Base-by-base conservation (phyloP, 1,140 invertebrate genomes). In the Musca vetustissima region DNA sequence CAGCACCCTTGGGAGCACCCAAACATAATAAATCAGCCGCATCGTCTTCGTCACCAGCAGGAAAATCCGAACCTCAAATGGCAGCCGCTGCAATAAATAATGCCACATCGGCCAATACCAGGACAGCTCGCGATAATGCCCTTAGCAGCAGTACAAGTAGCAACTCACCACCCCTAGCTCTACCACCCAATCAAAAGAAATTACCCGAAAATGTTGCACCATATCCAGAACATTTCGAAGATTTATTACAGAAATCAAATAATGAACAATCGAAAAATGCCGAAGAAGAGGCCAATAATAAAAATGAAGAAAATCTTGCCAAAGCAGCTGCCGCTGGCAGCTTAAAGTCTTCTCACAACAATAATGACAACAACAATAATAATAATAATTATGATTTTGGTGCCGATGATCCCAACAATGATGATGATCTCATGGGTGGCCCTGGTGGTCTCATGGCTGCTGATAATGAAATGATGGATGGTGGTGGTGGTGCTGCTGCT, bases 371-470 rank as follows among this genome's bases (percentile, higher is more conserved):
- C 55, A 76, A 77, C 13, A 75, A 28, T 17, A 68, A 78, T 47
- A 82, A 82, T 61, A 80, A 80, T 75, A 77, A 80, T 3, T 82
- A 82, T 69, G 73, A 82, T 24, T 82, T 78, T 6, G 80, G 76
- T 4, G 80, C 77, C 1, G 55, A 64, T 64, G 68, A 78, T 48
- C 59, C 49, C 21, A 28, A 28, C 28, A 52, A 64, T 15, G 75
- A 77, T 19, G 78, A 78, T 21, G 78, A 80, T 11, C 73, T 80
- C 52, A 73, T 76, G 21, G 74, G 76, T 65, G 69, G 49, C 32
- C 17, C 47, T 11, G 69, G 28, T 25, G 53, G 28, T 32, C 22
- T 22, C 11, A 17, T 17, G 15, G 57, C 32, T 28, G 65, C 49
- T 13, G 73, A 55, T 43, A 25, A n/a, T 36, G 76, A 71, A 19